Base-by-base conservation (phyloP, 2,113 vertebrate species). In the Apteryx mantelli region DNA sequence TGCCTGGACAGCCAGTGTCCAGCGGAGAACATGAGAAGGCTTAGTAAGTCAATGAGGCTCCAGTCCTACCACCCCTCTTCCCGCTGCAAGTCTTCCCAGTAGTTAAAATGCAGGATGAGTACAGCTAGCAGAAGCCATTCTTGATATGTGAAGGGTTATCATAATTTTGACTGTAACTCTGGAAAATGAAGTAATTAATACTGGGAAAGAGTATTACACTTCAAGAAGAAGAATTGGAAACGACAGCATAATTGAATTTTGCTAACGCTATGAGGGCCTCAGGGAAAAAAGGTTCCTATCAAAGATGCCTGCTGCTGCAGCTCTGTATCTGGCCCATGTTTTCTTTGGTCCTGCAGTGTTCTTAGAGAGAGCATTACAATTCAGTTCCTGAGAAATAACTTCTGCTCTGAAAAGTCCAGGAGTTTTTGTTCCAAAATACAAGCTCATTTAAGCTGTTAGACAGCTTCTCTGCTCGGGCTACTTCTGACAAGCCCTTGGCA, bases 41-140 rank as follows among this genome's bases (percentile, higher is more conserved):
- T 88, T 32, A 6, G 2, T 32, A 22, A 61, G 34, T 76, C n/a
- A 0, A 0, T n/a, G n/a, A 44, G n/a, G 42, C 26, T 34, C 1
- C 0, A 12, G 28, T 82, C 48, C 87, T 84, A 38, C 14, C 3
- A 3, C 13, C 13, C 38, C 9, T 36, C 0, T 50, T 19, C 26
- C 12, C 18, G 21, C 2, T 68, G 56, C 1, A 2, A 0, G 32
- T 74, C 19, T 16, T 83, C 69, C 28, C 4, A 9, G 7, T 56
- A 32, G 21, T 53, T 36, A 58, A 78, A 82, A 85, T 10, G 21
- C 46, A 74, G n/a, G 12, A 15, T 18, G 9, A 61, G 8, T 69
- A 55, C 77, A 30, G n/a, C 38, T 71, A 64, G 34, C 14, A n/a
- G 70, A 79, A 55, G 1, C 13, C 3, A 24, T 32, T 68, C 69